These are phyloP conservation scores for Philereme transversata DNA, from an alignment of 2,888 invertebrate genomes.

Conservation along the genomic window DNA sequence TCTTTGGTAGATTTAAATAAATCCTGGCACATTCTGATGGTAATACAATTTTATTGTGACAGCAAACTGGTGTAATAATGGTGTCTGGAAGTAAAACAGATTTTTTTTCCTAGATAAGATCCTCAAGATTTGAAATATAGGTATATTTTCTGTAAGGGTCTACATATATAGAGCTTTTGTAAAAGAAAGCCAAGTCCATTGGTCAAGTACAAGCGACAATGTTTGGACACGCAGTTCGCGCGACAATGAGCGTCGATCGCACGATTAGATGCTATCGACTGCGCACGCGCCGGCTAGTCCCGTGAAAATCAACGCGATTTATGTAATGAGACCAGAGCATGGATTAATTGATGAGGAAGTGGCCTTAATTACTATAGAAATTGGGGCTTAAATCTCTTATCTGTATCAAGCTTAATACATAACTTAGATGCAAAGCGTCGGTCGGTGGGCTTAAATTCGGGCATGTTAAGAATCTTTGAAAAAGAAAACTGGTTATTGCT, in stretches of 20 bases:
- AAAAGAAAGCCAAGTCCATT: neutral
- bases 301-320: constrained; percentile 68
- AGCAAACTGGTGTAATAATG: too few relatives aligned
- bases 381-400: neutral
- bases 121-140: too few relatives aligned
- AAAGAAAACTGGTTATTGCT: too few relatives aligned
- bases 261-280: constrained; percentile 67
- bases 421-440: too few relatives aligned
- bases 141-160: too few relatives aligned
- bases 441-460: neutral
- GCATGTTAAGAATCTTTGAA: too few relatives aligned
- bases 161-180: too few relatives aligned
- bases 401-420: neutral
- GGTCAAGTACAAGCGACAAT: constrained; percentile 51
- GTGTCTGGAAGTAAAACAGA: too few relatives aligned
- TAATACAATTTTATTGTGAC: too few relatives aligned
- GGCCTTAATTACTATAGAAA: constrained; percentile 39
- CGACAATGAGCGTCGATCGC: constrained; percentile 68
- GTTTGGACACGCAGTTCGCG: constrained; percentile 68
- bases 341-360: constrained; percentile 59
- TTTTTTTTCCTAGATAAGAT: too few relatives aligned
- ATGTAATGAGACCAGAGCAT: constrained; percentile 56
- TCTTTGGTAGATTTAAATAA: too few relatives aligned
- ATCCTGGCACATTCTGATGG: too few relatives aligned
- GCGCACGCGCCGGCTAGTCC: constrained; percentile 67